Conservation (phyloP, 2,113 vertebrate genomes). For the Psilopsiagon aurifrons region DNA sequence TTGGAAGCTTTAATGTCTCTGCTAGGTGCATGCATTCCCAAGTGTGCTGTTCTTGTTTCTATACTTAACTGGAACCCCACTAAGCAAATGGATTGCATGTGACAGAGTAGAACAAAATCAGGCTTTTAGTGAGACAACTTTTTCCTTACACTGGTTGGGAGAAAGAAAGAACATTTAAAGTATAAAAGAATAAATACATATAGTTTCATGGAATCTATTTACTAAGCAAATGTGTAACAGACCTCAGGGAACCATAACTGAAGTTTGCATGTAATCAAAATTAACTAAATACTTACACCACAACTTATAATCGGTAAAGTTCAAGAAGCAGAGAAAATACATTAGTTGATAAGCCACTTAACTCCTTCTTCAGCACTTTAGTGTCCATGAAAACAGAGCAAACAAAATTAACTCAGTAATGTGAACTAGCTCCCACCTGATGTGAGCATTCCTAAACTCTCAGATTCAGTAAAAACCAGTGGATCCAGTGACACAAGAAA, state of each 20-base stretch:
- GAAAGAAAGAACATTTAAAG: neutral
- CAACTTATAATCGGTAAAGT: neutral
- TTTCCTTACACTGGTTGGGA: neutral
- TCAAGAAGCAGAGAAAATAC: neutral
- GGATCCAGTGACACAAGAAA: neutral
- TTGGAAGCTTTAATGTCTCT: constrained; percentile 46
- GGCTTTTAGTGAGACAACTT: neutral
- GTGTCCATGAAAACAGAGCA: neutral
- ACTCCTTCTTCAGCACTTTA: neutral
- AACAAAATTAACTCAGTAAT: neutral
- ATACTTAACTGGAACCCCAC: constrained; percentile 52
- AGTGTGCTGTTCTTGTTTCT: constrained; percentile 64
- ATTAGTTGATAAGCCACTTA: neutral
- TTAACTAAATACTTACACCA: neutral
- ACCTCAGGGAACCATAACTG: neutral
- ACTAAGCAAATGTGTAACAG: neutral
- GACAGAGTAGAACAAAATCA: constrained; percentile 37
- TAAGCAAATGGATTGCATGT: constrained; percentile 54
- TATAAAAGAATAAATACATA: neutral
- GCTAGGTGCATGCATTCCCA: constrained; percentile 23
- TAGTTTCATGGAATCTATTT: neutral
- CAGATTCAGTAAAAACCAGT: neutral
- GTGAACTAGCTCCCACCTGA: neutral
- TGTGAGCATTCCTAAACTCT: neutral
- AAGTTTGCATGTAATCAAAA: neutral